These are phyloP conservation scores for Thymelicus lineola DNA, from an alignment of 2,888 invertebrate species.

Conservation along the genomic window DNA sequence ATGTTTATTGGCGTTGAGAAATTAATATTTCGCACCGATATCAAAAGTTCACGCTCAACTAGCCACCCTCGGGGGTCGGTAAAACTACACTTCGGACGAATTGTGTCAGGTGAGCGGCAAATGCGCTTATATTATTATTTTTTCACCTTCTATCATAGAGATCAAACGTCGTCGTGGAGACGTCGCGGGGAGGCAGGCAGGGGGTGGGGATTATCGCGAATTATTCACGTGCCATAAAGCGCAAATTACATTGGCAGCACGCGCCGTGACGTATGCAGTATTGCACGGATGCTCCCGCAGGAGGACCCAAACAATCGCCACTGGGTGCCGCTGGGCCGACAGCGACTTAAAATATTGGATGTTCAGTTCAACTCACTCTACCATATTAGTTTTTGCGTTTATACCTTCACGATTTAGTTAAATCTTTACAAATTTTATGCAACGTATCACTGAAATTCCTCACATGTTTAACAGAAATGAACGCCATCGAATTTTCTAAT, in stretches of 20 bases:
- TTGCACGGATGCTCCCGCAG: slow-evolving; percentile 58
- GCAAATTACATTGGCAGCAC: slow-evolving; percentile 76
- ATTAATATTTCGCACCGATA: slow-evolving; percentile 84
- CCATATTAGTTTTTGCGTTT: slow-evolving; percentile 49
- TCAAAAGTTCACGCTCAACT: slow-evolving; percentile 84
- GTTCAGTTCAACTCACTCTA: slow-evolving; percentile 50
- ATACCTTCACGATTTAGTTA: not conserved
- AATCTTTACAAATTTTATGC: slow-evolving; percentile 3
- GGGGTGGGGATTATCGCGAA: slow-evolving; percentile 69
- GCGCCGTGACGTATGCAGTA: slow-evolving; percentile 71
- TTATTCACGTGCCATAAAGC: slow-evolving; percentile 83
- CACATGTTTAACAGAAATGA: not conserved
- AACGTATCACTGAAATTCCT: not conserved
- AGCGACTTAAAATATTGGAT: slow-evolving; percentile 54
- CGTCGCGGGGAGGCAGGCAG: slow-evolving; percentile 46
- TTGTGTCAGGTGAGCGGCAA: slow-evolving; percentile 77
- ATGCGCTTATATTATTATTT: slow-evolving; percentile 81
- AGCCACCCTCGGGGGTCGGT: slow-evolving; percentile 72
- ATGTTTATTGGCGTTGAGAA: slow-evolving; percentile 80
- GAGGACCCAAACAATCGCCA: slow-evolving; percentile 63
- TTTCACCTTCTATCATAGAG: slow-evolving; percentile 66
- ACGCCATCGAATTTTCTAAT: slow-evolving; percentile 2
- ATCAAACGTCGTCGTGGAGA: slow-evolving; percentile 78
- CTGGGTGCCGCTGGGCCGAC: slow-evolving; percentile 53
- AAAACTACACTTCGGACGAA: slow-evolving; percentile 74